Percentiles rank a stretch among this genome's conserved stretches.
phyloP scores from a whole-genome alignment of 2,888 invertebrate species.

The Caenorhabditis auriculariae region DNA sequence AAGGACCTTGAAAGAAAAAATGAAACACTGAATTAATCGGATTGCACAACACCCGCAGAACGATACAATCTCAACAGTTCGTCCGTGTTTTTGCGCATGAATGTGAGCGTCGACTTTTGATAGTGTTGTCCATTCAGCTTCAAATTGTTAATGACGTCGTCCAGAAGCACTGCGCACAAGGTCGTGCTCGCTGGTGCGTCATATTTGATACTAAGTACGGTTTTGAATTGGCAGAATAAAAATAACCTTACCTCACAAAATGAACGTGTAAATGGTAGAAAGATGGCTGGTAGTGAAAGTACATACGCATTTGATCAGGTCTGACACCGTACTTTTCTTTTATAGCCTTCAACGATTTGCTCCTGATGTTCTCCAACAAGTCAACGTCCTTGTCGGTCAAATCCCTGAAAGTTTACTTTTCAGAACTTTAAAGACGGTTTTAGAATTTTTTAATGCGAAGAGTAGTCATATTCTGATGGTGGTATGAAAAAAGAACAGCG shows the following conservation, averaged over 20 bases:
- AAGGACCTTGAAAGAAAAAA: not conserved
- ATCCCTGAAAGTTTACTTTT: constrained; percentile 68
- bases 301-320: constrained; percentile 68
- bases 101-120: constrained; percentile 78
- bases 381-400: constrained; percentile 78
- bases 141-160: constrained; percentile 86
- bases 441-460: too few species aligned
- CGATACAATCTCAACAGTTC: constrained; percentile 67
- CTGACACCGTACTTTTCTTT: constrained; percentile 76
- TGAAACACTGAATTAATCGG: too few species aligned
- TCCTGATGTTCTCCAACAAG: constrained; percentile 78
- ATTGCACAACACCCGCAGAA: constrained; percentile 26
- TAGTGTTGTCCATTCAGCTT: constrained; percentile 82
- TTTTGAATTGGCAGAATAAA: not conserved
- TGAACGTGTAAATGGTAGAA: constrained; percentile 96
- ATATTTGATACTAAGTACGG: constrained; percentile 25
- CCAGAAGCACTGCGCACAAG: constrained; percentile 70
- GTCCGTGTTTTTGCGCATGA: constrained; percentile 78
- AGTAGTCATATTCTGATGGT: too few species aligned
- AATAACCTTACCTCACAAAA: constrained; percentile 35
- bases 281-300: constrained; percentile 76
- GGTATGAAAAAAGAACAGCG: too few species aligned
- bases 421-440: not conserved
- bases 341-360: constrained; percentile 78
- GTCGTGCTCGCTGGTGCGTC: constrained; percentile 45